These are phyloP conservation scores for Melanotus villosus DNA, from an alignment of 2,888 invertebrate species.

Conservation along the genomic window DNA sequence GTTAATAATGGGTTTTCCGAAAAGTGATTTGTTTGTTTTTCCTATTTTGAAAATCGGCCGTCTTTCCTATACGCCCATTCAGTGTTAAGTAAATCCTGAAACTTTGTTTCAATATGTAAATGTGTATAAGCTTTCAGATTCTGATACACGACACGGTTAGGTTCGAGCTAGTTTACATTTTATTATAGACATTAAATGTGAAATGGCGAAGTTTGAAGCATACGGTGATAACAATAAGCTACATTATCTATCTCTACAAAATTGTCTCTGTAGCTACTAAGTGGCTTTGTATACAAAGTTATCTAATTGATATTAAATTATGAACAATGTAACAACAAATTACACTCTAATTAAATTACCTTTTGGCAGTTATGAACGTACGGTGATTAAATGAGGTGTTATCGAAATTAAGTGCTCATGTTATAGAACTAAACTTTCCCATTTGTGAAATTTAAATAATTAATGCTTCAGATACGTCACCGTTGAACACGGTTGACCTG, in stretches of 20 bases:
- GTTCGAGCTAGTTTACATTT: conserved; percentile 7
- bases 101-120: background rate
- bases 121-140: background rate
- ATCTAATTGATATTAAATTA: conserved; percentile 6
- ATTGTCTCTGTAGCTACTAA: background rate
- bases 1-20: conserved; percentile 3
- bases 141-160: background rate
- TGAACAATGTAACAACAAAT: background rate
- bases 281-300: conserved; percentile 12
- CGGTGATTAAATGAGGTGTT: background rate
- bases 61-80: too few species aligned
- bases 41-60: background rate
- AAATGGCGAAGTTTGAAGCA: conserved; percentile 20
- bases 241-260: conserved; percentile 2
- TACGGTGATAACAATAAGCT: background rate
- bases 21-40: background rate
- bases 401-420: conserved; percentile 1
- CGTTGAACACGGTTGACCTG: too few species aligned
- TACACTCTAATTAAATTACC: background rate
- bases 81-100: too few species aligned
- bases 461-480: background rate
- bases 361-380: background rate
- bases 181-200: conserved; percentile 8
- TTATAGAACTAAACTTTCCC: conserved; percentile 1
- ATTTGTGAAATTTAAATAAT: conserved; percentile 20